A percentile compares a stretch with the other conserved stretches of the same genome.
These are phyloP conservation scores for Ennomos quercinarius DNA, from an alignment of 2,888 invertebrate genomes.

Conservation along the genomic window DNA sequence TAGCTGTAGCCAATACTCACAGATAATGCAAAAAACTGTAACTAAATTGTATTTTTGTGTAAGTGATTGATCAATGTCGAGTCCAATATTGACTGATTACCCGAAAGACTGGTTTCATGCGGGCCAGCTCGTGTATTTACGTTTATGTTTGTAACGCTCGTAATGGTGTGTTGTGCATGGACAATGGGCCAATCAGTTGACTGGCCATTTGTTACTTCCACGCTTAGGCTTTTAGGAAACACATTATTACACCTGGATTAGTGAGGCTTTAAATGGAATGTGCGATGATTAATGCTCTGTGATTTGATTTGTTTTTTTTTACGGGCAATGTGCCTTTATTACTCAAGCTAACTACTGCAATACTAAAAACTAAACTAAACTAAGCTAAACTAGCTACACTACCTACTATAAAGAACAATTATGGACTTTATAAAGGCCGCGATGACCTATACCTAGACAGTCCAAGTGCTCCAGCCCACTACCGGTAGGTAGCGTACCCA, in stretches of 20 bases:
- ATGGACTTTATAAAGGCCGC: too few species aligned
- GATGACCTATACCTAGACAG: too few species aligned
- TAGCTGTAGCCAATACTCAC: slow-evolving; percentile 2
- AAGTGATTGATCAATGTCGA: slow-evolving; percentile 45
- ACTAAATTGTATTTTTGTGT: slow-evolving; percentile 25
- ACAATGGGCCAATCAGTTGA: slow-evolving; percentile 41
- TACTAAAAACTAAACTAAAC: too few species aligned
- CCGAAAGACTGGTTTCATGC: slow-evolving; percentile 41
- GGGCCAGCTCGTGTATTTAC: slow-evolving; percentile 35
- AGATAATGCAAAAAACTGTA: slow-evolving; percentile 13
- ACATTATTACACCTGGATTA: slow-evolving; percentile 29
- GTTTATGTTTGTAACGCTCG: slow-evolving; percentile 29
- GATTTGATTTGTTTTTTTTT: slow-evolving; percentile 1
- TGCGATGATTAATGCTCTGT: slow-evolving; percentile 27
- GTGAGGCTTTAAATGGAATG: slow-evolving; percentile 30
- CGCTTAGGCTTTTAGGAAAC: slow-evolving; percentile 39
- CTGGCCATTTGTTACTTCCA: slow-evolving; percentile 37
- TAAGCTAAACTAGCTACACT: too few species aligned
- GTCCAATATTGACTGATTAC: slow-evolving; percentile 46
- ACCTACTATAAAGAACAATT: too few species aligned
- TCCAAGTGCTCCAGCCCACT: too few species aligned
- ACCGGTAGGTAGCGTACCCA: too few species aligned
- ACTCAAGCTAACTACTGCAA: too few species aligned
- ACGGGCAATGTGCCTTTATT: too few species aligned
- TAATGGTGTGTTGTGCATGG: slow-evolving; percentile 38